Evolutionary conservation across 2,797 vertebrate genomes (phyloP), one percentile per base, ranked within the genome.

Genomic region (Siniperca scherzeri): DNA sequence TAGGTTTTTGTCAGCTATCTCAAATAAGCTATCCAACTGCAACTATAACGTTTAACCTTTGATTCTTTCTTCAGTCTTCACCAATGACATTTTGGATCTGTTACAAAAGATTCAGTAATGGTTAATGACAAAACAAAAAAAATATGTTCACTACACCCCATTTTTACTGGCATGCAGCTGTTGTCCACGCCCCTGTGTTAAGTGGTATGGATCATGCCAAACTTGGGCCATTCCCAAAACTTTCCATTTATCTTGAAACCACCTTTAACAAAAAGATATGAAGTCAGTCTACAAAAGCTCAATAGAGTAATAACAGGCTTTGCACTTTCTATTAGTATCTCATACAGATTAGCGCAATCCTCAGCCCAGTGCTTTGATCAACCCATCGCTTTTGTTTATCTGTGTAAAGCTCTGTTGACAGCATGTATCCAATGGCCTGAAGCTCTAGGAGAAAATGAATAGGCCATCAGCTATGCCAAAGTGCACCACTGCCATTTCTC

Each of bases 401-500:
- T 65, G 70, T 74, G 77, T 90, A 90, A 89, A 90, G 87, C 89
- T 67, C 70, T 86, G 90, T 72, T 94, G 91, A 93, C 91, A 91
- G 87, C 71, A 71, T 66, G 82, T 86, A 84, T 92, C 87, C 78
- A 56, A 82, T 60, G 75, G 89, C 91, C 84, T 30, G 77, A 46
- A 89, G 89, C 74, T 4, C n/a, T n/a, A 12, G 21, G 83, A 87
- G 71, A 60, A 81, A 82, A 87, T 78, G 64, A 92, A 93, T 73
- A 87, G 81, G 48, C 70, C 52, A 74, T 70, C 73, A 85, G 59
- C 75, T 70, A 78, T 75, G 83, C 69, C 70, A 81, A 74, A 81
- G 85, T 44, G 38, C 38, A 70, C 40, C 67, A 4, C 59, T 60
- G 42, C 68, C 61, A 69, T 89, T 86, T 89, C 82, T 83, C 81